Evolutionary conservation across 1,140 invertebrate species (phyloP).

Genomic region (Anoplolepis gracilipes): DNA sequence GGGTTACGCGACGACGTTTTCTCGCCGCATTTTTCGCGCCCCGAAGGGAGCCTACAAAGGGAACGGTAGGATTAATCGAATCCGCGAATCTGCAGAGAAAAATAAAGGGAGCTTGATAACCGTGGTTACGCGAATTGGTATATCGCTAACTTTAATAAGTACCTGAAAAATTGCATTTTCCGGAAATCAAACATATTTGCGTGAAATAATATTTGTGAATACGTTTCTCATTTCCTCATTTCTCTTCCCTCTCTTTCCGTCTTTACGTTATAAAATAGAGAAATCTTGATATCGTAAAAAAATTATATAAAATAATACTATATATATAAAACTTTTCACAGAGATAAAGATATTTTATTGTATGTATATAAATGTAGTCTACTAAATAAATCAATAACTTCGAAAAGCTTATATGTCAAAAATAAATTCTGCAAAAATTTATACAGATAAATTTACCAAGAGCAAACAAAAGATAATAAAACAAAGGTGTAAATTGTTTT

Average conservation of each 20-base stretch:
- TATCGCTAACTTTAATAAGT: background rate
- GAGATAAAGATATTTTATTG: background rate
- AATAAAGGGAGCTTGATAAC: too few species aligned
- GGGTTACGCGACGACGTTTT: too few species aligned
- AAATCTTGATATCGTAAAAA: conserved; percentile 21
- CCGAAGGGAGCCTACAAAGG: too few species aligned
- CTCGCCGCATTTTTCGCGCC: too few species aligned
- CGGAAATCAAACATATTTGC: conserved; percentile 10
- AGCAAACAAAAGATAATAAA: background rate
- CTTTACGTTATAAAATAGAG: background rate
- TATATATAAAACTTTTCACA: background rate
- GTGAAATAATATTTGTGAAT: background rate
- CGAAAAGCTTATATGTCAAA: conserved; percentile 29
- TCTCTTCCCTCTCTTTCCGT: background rate
- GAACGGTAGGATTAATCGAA: too few species aligned
- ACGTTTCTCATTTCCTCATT: conserved; percentile 12
- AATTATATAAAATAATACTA: conserved; percentile 3
- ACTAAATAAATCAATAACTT: conserved; percentile 37
- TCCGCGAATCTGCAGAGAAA: too few species aligned
- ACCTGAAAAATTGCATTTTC: background rate
- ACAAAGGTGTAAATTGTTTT: background rate
- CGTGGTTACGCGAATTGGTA: too few species aligned
- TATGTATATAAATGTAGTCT: conserved; percentile 5
- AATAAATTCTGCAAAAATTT: conserved; percentile 25
- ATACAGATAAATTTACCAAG: conserved; percentile 11